Base-by-base conservation (phyloP, 2,888 invertebrate genomes). In the Nymphalis polychloros region DNA sequence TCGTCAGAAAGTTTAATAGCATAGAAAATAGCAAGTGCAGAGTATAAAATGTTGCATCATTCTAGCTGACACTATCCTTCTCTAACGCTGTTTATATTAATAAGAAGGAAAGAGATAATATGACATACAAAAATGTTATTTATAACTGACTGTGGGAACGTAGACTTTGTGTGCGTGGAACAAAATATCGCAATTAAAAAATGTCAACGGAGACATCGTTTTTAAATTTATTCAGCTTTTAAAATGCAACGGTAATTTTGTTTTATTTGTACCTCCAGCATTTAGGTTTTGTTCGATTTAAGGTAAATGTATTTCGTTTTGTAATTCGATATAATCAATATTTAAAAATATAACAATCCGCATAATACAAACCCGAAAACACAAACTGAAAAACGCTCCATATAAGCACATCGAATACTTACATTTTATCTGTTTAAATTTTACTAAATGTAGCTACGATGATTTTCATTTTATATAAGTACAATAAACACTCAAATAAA, bases 131-230 rank as follows among this genome's bases (percentile, higher is more conserved):
- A 55, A 61, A 55, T 31, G 6, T 31, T 47, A 60, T 48, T 55
- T 57, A 62, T n/a, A 61, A 48, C 47, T 49, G 31, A 13, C n/a
- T 35, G 55, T 68, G 64, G 53, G 41, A 41, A 35, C 63, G 41
- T 59, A 67, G 27, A 31, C 27, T 60, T 72, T 69, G 74, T 77
- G 75, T 72, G 75, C 72, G 77, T 69, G 66, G 70, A 64, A 70
- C 70, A 70, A 73, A 77, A 77, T 67, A 72, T 68, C 59, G 64
- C 71, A 68, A 74, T 72, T 73, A 72, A 67, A 60, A 70, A 64
- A 71, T 64, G 69, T 65, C 50, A 68, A 68, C 63, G 63, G 63
- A 68, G 27, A 31, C 5, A 31, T 31, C 27, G 27, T 6, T 31
- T 31, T 31, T 31, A 6, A 31, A 31, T 31, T 68, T 72, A 64